Percentiles rank a stretch among this genome's conserved stretches.
Evolutionary conservation across 2,888 invertebrate genomes (phyloP).

Genomic region (Rhimphoctona megacephalus): DNA sequence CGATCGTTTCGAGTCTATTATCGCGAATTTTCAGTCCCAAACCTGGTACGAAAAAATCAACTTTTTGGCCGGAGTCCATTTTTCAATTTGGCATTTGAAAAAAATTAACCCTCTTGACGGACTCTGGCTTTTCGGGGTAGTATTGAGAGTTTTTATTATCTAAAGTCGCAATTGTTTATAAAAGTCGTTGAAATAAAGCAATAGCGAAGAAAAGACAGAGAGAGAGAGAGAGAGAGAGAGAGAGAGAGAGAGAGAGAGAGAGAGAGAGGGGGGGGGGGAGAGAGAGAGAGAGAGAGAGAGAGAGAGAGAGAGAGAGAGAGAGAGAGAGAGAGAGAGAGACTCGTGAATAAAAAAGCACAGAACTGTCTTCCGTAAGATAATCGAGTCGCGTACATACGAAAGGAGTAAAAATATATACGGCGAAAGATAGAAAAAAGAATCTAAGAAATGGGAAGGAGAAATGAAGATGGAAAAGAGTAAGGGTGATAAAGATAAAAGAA

Average conservation of each 20-base stretch:
- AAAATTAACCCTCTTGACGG: background rate
- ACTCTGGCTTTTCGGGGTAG: background rate
- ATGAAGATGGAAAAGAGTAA: constrained; percentile 31
- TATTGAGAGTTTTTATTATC: background rate
- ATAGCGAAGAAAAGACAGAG: background rate
- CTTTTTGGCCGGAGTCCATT: background rate
- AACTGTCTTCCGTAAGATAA: constrained; percentile 42
- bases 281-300: too few species aligned
- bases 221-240: too few species aligned
- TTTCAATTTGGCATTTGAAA: background rate
- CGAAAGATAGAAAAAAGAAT: constrained; percentile 16
- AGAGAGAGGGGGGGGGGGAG: too few species aligned
- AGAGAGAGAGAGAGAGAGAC: too few species aligned
- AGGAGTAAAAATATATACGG: constrained; percentile 21
- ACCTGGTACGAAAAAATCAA: background rate
- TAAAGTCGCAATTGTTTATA: constrained; percentile 31
- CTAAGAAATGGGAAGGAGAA: constrained; percentile 31
- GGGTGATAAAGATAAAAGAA: constrained; percentile 60
- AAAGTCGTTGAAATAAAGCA: background rate
- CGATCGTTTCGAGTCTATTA: constrained; percentile 23
- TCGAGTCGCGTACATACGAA: constrained; percentile 55
- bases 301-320: too few species aligned
- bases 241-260: too few species aligned
- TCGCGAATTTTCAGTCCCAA: background rate
- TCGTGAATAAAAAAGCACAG: constrained; percentile 8